Conservation (phyloP, 2,888 invertebrate species). For the Leucoptera coffeella region DNA sequence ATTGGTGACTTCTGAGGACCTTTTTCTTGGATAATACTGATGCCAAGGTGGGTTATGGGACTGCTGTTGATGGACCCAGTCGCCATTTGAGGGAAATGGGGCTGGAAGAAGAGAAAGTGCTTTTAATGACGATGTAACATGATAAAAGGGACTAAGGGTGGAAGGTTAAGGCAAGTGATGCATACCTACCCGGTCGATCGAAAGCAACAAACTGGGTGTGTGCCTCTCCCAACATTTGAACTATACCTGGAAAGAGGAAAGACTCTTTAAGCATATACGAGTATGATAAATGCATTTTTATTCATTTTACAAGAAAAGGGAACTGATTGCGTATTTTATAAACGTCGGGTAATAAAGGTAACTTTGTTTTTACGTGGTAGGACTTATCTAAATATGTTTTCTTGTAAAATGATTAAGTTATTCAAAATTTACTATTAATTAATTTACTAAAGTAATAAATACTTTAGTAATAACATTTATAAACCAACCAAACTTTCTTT, state of each 20-base stretch:
- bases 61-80: slow-evolving; percentile 19
- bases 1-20: slow-evolving; percentile 19
- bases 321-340: too few species aligned
- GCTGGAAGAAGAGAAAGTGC: slow-evolving; percentile 16
- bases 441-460: too few species aligned
- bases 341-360: too few species aligned
- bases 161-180: slow-evolving; percentile 33
- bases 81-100: too few species aligned
- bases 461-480: too few species aligned
- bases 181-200: slow-evolving; percentile 45
- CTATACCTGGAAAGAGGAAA: slow-evolving; percentile 23
- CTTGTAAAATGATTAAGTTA: neutral
- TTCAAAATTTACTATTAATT: neutral
- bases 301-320: too few species aligned
- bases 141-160: neutral
- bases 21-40: slow-evolving; percentile 33
- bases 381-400: neutral
- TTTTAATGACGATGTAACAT: neutral
- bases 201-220: slow-evolving; percentile 26
- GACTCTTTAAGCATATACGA: neutral
- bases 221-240: slow-evolving; percentile 15
- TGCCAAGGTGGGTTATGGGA: slow-evolving; percentile 31
- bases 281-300: neutral
- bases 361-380: neutral
- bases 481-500: too few species aligned